These are phyloP conservation scores for Hylyphantes graminicola DNA, from an alignment of 1,140 invertebrate species.

Conservation along the genomic window DNA sequence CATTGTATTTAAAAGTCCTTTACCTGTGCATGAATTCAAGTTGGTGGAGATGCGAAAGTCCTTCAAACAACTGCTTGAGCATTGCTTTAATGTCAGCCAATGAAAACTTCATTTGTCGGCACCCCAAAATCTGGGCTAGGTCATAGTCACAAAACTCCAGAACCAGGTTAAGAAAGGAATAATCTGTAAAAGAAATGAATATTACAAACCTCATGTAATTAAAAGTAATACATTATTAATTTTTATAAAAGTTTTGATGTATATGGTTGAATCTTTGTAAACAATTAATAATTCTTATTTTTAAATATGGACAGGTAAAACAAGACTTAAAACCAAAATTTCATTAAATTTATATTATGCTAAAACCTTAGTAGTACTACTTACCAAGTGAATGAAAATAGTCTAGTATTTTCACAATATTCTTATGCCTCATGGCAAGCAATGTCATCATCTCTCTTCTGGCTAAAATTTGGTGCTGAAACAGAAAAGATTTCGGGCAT, in stretches of 20 bases:
- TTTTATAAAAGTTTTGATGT: no score
- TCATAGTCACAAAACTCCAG: slow-evolving; percentile 99
- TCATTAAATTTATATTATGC: no score
- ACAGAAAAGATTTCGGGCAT: no score
- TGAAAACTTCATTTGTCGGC: slow-evolving; percentile 95
- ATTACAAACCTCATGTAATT: no score
- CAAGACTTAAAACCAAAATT: no score
- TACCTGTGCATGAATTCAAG: slow-evolving; percentile 79
- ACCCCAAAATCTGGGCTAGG: slow-evolving; percentile 94
- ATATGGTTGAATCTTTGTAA: no score
- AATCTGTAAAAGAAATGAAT: slow-evolving; percentile 78
- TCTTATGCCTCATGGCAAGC: slow-evolving; percentile 94
- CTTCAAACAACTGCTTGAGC: slow-evolving; percentile 97
- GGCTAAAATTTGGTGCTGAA: no score
- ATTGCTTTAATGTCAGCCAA: slow-evolving; percentile 97
- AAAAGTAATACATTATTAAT: no score
- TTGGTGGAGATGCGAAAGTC: slow-evolving; percentile 96
- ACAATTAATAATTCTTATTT: no score
- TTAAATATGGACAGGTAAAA: no score
- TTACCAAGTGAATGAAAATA: slow-evolving; percentile 82
- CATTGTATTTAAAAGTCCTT: no score
- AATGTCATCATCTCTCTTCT: slow-evolving; percentile 96
- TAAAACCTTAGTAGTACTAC: not conserved
- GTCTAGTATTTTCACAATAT: slow-evolving; percentile 97
- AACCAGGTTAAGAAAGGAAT: slow-evolving; percentile 94